These are phyloP conservation scores for Argyra leucocephala DNA, from an alignment of 2,888 invertebrate species.

Conservation along the genomic window DNA sequence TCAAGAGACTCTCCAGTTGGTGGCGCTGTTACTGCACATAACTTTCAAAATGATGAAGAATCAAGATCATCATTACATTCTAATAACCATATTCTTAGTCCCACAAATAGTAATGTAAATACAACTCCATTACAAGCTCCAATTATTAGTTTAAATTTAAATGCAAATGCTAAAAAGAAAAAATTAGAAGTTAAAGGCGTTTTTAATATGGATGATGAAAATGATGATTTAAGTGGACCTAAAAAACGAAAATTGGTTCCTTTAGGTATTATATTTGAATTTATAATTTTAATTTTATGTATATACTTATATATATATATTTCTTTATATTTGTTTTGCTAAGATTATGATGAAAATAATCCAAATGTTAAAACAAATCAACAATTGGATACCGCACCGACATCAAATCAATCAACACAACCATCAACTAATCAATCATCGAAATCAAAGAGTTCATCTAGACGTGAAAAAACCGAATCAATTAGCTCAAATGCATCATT, in stretches of 20 bases:
- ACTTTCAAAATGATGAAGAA: conserved; percentile 37
- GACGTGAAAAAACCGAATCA: conserved; percentile 30
- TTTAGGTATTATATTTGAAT: conserved; percentile 46
- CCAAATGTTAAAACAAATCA: conserved; percentile 23
- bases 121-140: conserved; percentile 38
- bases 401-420: conserved; percentile 19
- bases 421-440: conserved; percentile 31
- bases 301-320: not conserved
- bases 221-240: conserved; percentile 46
- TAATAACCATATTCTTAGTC: conserved; percentile 23
- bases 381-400: conserved; percentile 20
- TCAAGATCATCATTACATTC: conserved; percentile 43
- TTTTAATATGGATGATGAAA: conserved; percentile 76
- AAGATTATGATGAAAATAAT: conserved; percentile 39
- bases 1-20: conserved; percentile 32
- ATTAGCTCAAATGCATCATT: conserved; percentile 17
- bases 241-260: conserved; percentile 74
- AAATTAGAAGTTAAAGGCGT: conserved; percentile 75
- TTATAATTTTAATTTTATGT: no score
- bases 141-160: conserved; percentile 43
- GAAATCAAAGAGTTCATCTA: conserved; percentile 28
- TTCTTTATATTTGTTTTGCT: conserved; percentile 13
- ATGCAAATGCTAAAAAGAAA: conserved; percentile 46
- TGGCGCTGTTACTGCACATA: conserved; percentile 24
- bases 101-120: conserved; percentile 24